Evolutionary conservation across 2,797 vertebrate genomes (phyloP).

Genomic region (Arremon brunneinucha): DNA sequence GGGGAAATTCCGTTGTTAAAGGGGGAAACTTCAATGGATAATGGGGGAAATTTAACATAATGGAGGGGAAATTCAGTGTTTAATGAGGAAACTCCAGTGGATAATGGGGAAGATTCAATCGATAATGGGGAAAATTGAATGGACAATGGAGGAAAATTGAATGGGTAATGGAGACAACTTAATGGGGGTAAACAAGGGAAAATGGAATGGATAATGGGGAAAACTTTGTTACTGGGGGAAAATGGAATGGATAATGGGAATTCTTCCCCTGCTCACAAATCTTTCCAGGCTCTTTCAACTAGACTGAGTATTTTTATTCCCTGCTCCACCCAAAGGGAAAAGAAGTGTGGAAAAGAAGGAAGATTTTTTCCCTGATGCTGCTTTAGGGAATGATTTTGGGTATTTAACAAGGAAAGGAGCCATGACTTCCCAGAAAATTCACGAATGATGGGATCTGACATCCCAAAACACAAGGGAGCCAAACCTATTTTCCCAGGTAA

Average conservation of each 20-base stretch:
- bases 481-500: neutral
- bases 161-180: neutral
- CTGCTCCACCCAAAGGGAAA: neutral
- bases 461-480: neutral
- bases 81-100: neutral
- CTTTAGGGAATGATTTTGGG: neutral
- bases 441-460: neutral
- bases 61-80: no score
- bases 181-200: neutral
- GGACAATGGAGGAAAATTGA: neutral
- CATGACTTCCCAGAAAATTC: neutral
- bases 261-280: neutral
- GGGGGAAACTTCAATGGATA: neutral
- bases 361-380: neutral
- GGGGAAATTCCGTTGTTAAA: neutral
- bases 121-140: neutral
- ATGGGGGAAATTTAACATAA: no score
- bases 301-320: neutral
- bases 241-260: neutral
- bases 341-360: neutral
- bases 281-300: neutral
- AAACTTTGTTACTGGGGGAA: neutral
- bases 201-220: neutral
- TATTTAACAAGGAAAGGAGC: neutral
- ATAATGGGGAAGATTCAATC: neutral